These are phyloP conservation scores for Dryomyza anilis DNA, from an alignment of 2,888 invertebrate genomes.

Conservation along the genomic window DNA sequence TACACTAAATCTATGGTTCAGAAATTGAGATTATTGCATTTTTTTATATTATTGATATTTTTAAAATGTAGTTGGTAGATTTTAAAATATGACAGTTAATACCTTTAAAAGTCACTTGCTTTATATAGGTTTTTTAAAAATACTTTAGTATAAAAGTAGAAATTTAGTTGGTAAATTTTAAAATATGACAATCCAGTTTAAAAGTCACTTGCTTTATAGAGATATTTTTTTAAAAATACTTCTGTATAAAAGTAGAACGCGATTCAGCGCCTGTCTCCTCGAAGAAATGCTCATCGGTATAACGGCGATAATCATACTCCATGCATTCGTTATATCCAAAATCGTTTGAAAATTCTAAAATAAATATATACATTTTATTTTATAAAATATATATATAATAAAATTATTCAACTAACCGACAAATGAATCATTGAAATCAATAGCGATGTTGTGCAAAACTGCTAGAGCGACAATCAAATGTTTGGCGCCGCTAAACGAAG, in stretches of 20 bases:
- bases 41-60: no score
- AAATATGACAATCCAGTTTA: no score
- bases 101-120: no score
- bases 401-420: conserved; percentile 36
- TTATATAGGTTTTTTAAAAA: no score
- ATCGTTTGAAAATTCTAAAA: conserved; percentile 1
- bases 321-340: neutral
- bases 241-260: conserved; percentile 14
- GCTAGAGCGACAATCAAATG: conserved; percentile 50
- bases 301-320: neutral
- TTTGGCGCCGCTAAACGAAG: conserved; percentile 44
- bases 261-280: conserved; percentile 1
- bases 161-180: no score
- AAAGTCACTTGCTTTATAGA: no score
- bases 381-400: neutral
- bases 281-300: neutral
- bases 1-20: no score
- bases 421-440: conserved; percentile 50
- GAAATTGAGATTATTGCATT: no score
- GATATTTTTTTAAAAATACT: conserved; percentile 14
- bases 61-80: no score
- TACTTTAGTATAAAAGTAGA: no score
- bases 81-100: no score
- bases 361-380: neutral
- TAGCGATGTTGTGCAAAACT: conserved; percentile 52